Conservation (phyloP, 2,888 invertebrate species). For the Boloria selene region DNA sequence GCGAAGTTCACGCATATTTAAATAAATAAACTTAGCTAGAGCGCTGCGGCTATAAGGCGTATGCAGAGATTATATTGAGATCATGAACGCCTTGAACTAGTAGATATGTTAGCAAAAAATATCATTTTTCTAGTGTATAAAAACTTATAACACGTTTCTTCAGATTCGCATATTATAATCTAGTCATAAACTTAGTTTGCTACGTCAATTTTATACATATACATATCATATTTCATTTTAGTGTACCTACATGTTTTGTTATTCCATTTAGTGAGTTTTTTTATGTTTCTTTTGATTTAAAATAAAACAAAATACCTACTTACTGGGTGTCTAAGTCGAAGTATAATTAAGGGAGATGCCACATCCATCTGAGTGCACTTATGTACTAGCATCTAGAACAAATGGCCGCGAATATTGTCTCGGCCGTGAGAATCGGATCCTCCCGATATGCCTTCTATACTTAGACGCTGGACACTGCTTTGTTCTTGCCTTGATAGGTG, state of each 20-base stretch:
- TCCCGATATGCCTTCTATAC: conserved; percentile 45
- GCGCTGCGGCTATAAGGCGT: conserved; percentile 48
- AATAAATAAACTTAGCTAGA: conserved; percentile 71
- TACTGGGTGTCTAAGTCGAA: conserved; percentile 5
- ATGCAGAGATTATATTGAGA: conserved; percentile 47
- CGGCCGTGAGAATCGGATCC: conserved; percentile 70
- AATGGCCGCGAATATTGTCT: conserved; percentile 58
- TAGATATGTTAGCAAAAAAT: conserved; percentile 43
- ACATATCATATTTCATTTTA: no score
- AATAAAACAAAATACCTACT: conserved; percentile 10
- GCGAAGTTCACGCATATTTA: conserved; percentile 73
- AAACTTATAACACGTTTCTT: background rate
- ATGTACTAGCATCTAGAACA: conserved; percentile 40
- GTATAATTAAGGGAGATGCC: conserved; percentile 34
- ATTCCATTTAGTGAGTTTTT: no score
- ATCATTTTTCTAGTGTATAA: conserved; percentile 14
- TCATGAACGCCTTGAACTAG: conserved; percentile 31
- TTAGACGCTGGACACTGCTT: conserved; percentile 44
- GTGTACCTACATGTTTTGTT: no score
- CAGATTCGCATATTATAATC: background rate
- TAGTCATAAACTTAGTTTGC: no score
- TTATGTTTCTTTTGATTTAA: background rate
- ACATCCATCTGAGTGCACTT: conserved; percentile 43
- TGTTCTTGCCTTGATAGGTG: conserved; percentile 37
- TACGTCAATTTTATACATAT: no score